These are phyloP conservation scores for Heteromyza rotundicornis DNA, from an alignment of 2,888 invertebrate genomes.

Conservation along the genomic window DNA sequence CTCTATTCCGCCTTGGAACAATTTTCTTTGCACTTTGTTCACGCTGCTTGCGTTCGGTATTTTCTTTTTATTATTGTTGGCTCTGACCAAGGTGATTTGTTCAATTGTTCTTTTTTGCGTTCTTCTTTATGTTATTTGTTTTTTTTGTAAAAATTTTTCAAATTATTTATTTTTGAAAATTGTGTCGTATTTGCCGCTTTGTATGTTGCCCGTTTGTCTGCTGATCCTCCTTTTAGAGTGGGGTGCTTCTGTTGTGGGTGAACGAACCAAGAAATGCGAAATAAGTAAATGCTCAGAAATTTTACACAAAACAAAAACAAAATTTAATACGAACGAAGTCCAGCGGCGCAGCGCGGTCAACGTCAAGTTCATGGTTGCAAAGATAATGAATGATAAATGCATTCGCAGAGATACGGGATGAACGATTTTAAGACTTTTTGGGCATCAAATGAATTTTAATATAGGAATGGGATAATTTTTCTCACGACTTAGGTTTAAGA, in stretches of 20 bases:
- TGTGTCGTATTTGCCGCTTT: not conserved
- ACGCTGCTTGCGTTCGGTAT: not conserved
- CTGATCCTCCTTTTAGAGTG: constrained; percentile 1
- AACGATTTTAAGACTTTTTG: no score
- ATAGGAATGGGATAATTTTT: no score
- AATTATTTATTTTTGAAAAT: not conserved
- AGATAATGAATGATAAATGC: not conserved
- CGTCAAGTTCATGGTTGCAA: not conserved
- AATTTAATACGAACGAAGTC: not conserved
- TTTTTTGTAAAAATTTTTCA: constrained; percentile 3
- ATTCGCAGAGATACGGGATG: no score
- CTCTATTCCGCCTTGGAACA: constrained; percentile 2
- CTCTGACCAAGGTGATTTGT: constrained; percentile 4
- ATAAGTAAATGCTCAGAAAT: not conserved
- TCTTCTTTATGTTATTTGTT: not conserved
- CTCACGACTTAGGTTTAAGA: no score
- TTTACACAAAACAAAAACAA: not conserved
- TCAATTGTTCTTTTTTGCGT: constrained; percentile 2
- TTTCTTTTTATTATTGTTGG: constrained; percentile 9
- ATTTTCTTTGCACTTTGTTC: constrained; percentile 5
- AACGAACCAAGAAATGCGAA: constrained; percentile 24
- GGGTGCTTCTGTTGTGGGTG: constrained; percentile 19
- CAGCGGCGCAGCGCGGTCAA: not conserved
- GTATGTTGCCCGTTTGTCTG: not conserved
- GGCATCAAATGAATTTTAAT: no score